Conservation (phyloP, 2,888 invertebrate genomes). For the Tenthredo notha region DNA sequence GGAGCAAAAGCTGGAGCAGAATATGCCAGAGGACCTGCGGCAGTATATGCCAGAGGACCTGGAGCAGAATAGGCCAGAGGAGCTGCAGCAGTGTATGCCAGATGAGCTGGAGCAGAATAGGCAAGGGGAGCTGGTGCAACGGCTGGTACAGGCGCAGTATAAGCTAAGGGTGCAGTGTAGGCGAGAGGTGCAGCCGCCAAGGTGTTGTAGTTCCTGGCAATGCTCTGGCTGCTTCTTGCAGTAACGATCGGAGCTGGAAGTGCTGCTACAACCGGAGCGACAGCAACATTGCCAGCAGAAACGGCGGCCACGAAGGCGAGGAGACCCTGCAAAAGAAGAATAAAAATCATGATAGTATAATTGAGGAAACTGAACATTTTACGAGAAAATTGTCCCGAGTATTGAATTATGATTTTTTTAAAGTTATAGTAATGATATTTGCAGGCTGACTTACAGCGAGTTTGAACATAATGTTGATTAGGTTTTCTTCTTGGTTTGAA, state of each 20-base stretch:
- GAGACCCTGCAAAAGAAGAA: constrained; percentile 66
- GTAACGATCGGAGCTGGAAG: constrained; percentile 82
- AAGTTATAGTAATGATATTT: background rate
- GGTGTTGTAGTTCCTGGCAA: constrained; percentile 83
- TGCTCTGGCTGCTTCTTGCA: constrained; percentile 84
- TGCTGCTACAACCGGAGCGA: constrained; percentile 66
- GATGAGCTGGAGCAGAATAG: constrained; percentile 63
- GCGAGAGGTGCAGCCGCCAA: constrained; percentile 80
- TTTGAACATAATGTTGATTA: constrained; percentile 66
- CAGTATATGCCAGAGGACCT: constrained; percentile 77
- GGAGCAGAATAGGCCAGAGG: constrained; percentile 77
- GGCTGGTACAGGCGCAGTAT: no score
- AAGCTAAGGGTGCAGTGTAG: constrained; percentile 60
- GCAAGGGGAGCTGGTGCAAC: no score
- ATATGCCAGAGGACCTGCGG: constrained; percentile 72
- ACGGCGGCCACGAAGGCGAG: constrained; percentile 76
- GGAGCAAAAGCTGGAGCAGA: constrained; percentile 62
- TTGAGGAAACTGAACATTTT: background rate
- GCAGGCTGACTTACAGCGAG: constrained; percentile 69
- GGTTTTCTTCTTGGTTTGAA: constrained; percentile 62
- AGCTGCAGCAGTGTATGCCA: constrained; percentile 69
- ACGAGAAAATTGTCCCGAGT: no score
- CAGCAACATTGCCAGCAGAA: constrained; percentile 72
- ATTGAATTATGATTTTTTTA: background rate
- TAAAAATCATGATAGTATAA: background rate